Evolutionary conservation across 2,113 vertebrate species (phyloP), one percentile per base, ranked within the genome.

Genomic region (Leucopsar rothschildi): DNA sequence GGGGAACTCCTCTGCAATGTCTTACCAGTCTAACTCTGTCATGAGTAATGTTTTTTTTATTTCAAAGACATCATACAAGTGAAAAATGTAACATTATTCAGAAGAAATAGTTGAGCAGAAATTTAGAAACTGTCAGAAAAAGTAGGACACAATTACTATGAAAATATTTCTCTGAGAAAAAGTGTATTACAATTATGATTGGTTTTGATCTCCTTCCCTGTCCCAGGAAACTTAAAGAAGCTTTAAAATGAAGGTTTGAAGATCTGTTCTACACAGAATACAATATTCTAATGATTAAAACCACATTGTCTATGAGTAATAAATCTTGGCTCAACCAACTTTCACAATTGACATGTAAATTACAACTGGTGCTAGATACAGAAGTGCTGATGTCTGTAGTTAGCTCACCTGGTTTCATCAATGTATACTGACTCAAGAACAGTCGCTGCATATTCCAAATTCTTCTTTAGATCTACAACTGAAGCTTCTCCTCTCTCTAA

Each of bases 351-450:
- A 73, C 0, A 1, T 15, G 18, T 47, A 73, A 89, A 79, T 72
- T 65, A 59, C 33, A 68, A 9, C 31, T 72, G 27, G 6, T 73
- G 27, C 11, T 8, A 44, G 44, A 76, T 39, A 16, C 10, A 25
- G 64, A 33, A 79, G 13, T 21, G 19, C 15, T 82, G 71, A 80
- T 21, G 17, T 25, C 69, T 82, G 15, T 33, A 69, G 9, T 63
- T 53, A 75, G 78, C 96, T 97, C 96, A 99, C 99, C 99, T 98
- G 4, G 99, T 99, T 97, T 99, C 99, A 28, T 99, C 99, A 49
- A 99, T 98, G 96, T 99, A 99, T 35, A 99, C 99, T 3, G 99
- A 99, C 95, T 99, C 99, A 79, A 99, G 98, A 86, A 99, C 99
- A 11, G 98, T 98, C 0, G 99, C 99, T 6, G 99, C 99, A 98